Conservation (phyloP, 1,140 invertebrate species). For the Ctenoplectra terminalis region DNA sequence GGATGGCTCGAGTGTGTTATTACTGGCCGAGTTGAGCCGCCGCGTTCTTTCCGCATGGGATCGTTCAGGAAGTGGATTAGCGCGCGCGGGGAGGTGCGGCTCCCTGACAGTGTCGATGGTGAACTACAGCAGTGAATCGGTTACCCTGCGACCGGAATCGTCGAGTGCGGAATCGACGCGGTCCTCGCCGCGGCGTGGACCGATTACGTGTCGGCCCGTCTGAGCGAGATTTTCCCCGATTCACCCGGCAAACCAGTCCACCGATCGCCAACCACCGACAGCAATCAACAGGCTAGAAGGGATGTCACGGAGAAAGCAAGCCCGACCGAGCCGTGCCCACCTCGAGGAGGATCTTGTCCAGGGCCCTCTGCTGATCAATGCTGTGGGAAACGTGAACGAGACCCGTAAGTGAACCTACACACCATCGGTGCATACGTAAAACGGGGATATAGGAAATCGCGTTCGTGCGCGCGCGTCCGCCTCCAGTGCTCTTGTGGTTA, state of each 20-base stretch:
- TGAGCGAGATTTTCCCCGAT: conserved; percentile 2
- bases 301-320: conserved; percentile 83
- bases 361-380: conserved; percentile 76
- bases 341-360: conserved; percentile 82
- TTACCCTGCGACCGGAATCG: conserved; percentile 11
- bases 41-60: conserved; percentile 63
- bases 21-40: conserved; percentile 58
- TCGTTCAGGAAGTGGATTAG: conserved; percentile 67
- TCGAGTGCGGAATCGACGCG: conserved; percentile 38
- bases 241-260: not conserved
- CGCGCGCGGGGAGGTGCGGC: conserved; percentile 66
- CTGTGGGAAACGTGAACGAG: conserved; percentile 71
- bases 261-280: conserved; percentile 3
- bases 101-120: conserved; percentile 66
- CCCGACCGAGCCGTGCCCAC: conserved; percentile 82
- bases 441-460: not conserved
- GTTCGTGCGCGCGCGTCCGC: rapidly evolving
- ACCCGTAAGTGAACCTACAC: conserved; percentile 78
- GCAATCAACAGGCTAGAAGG: conserved; percentile 64
- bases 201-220: conserved; percentile 46
- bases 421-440: not conserved
- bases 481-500: conserved; percentile 15
- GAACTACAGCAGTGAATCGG: conserved; percentile 42
- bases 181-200: conserved; percentile 36
- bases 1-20: conserved; percentile 61